Conservation (phyloP, 2,113 vertebrate species). For the Corapipo altera region DNA sequence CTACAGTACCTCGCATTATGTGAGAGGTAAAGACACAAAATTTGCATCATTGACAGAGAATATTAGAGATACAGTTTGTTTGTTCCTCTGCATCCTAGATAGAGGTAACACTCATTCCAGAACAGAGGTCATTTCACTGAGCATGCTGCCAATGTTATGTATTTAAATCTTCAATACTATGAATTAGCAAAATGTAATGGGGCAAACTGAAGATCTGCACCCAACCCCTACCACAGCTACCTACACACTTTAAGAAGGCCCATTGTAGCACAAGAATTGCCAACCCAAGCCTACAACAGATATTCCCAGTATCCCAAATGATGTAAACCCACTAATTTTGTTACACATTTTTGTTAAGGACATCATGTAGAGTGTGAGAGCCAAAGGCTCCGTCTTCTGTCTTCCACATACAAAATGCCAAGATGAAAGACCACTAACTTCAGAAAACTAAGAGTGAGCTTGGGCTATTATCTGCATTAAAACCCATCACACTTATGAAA, state of each 20-base stretch:
- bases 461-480: background rate
- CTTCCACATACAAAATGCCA: background rate
- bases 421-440: background rate
- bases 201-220: background rate
- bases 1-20: background rate
- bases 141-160: background rate
- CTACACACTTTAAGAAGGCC: background rate
- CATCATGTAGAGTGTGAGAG: background rate
- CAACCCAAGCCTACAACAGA: background rate
- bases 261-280: background rate
- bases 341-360: background rate
- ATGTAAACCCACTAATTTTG: background rate
- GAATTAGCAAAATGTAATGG: background rate
- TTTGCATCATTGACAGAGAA: background rate
- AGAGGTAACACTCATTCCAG: background rate
- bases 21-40: background rate
- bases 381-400: background rate
- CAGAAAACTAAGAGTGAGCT: background rate
- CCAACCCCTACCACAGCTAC: background rate
- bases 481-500: rapidly evolving
- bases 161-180: background rate
- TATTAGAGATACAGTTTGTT: background rate
- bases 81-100: background rate
- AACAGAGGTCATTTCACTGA: background rate
- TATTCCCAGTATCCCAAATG: background rate